phyloP scores from a whole-genome alignment of 2,888 invertebrate species.

The Rhorus exstirpatorius region DNA sequence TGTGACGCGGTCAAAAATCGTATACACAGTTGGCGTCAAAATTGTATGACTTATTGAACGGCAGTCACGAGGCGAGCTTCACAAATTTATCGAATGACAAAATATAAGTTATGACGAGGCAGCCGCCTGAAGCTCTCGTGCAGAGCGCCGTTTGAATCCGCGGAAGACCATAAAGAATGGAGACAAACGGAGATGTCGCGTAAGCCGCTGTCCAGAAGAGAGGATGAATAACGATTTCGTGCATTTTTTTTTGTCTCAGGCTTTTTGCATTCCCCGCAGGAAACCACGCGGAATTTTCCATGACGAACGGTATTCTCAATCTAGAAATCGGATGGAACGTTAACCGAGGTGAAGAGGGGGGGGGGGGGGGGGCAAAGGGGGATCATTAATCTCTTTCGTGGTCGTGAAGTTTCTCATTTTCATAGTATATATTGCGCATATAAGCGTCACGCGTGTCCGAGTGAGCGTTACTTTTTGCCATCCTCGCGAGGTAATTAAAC shows the following conservation, averaged over 20 bases:
- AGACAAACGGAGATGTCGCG: constrained; percentile 33
- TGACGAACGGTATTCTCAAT: constrained; percentile 53
- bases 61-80: neutral
- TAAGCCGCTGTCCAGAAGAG: constrained; percentile 6
- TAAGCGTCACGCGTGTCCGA: constrained; percentile 70
- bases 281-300: constrained; percentile 19
- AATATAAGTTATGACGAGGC: neutral
- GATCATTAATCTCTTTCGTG: constrained; percentile 70
- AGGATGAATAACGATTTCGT: constrained; percentile 66
- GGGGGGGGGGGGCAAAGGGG: constrained; percentile 49
- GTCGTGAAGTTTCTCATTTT: constrained; percentile 83
- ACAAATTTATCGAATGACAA: neutral
- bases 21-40: no score
- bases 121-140: neutral
- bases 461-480: constrained; percentile 65
- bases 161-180: constrained; percentile 68
- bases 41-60: constrained; percentile 39
- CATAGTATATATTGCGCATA: constrained; percentile 70
- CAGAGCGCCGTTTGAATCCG: neutral
- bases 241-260: constrained; percentile 39
- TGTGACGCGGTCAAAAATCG: no score
- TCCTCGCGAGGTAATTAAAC: constrained; percentile 83
- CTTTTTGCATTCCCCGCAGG: constrained; percentile 16
- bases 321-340: constrained; percentile 72
- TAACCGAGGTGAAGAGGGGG: no score